Evolutionary conservation across 2,888 invertebrate genomes (phyloP).

Genomic region (Amiota minor): DNA sequence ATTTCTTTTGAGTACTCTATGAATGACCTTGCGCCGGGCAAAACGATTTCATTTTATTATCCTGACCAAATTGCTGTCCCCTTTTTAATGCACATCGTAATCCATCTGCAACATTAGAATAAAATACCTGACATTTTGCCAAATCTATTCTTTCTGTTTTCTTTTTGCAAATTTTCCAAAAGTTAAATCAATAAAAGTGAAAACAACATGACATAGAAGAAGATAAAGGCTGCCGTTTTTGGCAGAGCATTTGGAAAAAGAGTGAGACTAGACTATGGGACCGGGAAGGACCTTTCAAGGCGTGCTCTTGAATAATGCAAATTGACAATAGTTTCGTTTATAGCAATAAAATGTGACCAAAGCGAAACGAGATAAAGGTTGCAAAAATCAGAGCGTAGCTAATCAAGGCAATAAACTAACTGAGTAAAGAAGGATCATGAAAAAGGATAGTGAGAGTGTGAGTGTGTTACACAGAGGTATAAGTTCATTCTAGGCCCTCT

Average conservation of each 20-base stretch:
- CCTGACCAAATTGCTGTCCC: slow-evolving; percentile 58
- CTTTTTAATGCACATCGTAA: slow-evolving; percentile 48
- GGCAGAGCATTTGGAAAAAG: too few relatives aligned
- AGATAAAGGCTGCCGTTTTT: slow-evolving; percentile 26
- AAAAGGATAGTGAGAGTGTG: slow-evolving; percentile 28
- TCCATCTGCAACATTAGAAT: slow-evolving; percentile 57
- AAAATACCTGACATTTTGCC: slow-evolving; percentile 61
- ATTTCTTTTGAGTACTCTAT: too few relatives aligned
- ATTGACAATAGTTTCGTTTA: slow-evolving; percentile 58
- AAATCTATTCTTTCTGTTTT: slow-evolving; percentile 34
- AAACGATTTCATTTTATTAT: slow-evolving; percentile 59
- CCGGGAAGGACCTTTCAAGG: slow-evolving; percentile 49
- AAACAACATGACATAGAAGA: slow-evolving; percentile 29
- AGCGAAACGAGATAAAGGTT: slow-evolving; percentile 51
- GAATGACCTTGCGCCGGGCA: slow-evolving; percentile 56
- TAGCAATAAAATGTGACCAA: slow-evolving; percentile 23
- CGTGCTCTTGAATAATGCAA: slow-evolving; percentile 62
- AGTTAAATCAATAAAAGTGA: slow-evolving; percentile 58
- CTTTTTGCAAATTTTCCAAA: slow-evolving; percentile 48
- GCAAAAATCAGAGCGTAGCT: slow-evolving; percentile 58
- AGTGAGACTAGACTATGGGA: slow-evolving; percentile 39
- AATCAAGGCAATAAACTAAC: slow-evolving; percentile 48
- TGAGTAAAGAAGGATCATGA: slow-evolving; percentile 36
- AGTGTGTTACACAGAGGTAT: slow-evolving; percentile 10
- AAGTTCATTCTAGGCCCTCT: slow-evolving; percentile 32